phyloP scores from a whole-genome alignment of 1,140 invertebrate species.

The Drosophila prosaltans region DNA sequence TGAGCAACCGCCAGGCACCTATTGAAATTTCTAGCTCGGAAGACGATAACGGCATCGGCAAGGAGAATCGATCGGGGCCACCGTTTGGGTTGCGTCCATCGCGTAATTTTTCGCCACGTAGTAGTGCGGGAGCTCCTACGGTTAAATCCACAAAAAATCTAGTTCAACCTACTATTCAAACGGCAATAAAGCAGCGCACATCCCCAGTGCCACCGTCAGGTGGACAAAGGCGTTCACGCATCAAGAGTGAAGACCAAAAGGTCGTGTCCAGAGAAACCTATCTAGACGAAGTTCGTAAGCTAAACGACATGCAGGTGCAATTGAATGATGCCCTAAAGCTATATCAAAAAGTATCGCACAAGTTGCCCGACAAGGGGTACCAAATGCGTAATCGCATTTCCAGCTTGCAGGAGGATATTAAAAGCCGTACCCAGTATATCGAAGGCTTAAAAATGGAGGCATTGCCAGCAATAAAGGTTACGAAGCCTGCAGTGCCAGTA shows the following conservation, averaged over 20 bases:
- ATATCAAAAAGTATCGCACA: slow-evolving; percentile 53
- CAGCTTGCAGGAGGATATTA: slow-evolving; percentile 43
- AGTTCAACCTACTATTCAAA: slow-evolving; percentile 67
- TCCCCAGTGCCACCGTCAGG: not conserved
- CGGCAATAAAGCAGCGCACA: slow-evolving; percentile 21
- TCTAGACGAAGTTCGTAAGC: slow-evolving; percentile 52
- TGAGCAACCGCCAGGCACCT: slow-evolving; percentile 58
- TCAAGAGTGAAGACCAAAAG: slow-evolving; percentile 24
- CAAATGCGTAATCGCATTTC: slow-evolving; percentile 64
- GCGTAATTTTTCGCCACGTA: slow-evolving; percentile 30
- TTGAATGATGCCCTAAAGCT: slow-evolving; percentile 54
- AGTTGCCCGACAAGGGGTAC: slow-evolving; percentile 65
- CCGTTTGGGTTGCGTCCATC: not conserved
- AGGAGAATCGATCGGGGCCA: slow-evolving; percentile 32
- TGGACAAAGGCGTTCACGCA: not conserved
- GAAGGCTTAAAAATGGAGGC: slow-evolving; percentile 41
- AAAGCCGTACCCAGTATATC: slow-evolving; percentile 24
- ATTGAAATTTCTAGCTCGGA: slow-evolving; percentile 73
- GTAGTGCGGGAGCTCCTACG: slow-evolving; percentile 26
- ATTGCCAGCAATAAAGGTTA: slow-evolving; percentile 10
- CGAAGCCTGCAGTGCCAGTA: slow-evolving; percentile 3
- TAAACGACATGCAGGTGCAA: slow-evolving; percentile 50
- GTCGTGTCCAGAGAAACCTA: slow-evolving; percentile 48
- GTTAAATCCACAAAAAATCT: slow-evolving; percentile 42
- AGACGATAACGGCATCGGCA: slow-evolving; percentile 35